Percentiles rank a stretch among this genome's conserved stretches.
Evolutionary conservation across 1,140 invertebrate species (phyloP).

Genomic region (Sarcophaga bullata): DNA sequence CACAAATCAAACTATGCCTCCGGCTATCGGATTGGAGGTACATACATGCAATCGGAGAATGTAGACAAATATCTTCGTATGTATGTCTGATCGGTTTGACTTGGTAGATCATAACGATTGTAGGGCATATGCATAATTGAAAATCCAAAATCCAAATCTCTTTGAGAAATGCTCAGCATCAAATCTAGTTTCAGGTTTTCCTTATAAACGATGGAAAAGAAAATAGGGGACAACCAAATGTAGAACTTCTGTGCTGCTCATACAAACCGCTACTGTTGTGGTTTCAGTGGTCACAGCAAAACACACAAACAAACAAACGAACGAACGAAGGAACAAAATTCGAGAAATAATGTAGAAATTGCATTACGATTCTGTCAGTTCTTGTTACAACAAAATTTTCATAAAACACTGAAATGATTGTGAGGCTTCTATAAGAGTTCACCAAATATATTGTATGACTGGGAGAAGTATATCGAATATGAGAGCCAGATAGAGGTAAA

Average conservation of each 20-base stretch:
- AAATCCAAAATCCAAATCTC: not conserved
- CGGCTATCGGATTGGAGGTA: too few relatives aligned
- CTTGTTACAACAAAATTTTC: conserved; percentile 32
- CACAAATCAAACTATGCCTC: too few relatives aligned
- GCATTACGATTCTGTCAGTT: not conserved
- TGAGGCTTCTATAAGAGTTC: not conserved
- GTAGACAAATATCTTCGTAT: too few relatives aligned
- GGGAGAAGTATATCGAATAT: too few relatives aligned
- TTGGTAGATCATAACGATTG: too few relatives aligned
- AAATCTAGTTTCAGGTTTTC: not conserved
- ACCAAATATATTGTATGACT: not conserved
- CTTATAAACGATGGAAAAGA: too few relatives aligned
- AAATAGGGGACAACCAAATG: not conserved
- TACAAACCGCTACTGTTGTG: not conserved
- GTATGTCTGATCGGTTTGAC: too few relatives aligned
- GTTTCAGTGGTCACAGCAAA: not conserved
- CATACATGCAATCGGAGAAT: too few relatives aligned
- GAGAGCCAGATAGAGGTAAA: too few relatives aligned
- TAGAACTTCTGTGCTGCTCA: not conserved
- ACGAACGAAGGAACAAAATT: too few relatives aligned
- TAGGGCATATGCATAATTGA: too few relatives aligned
- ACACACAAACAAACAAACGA: not conserved
- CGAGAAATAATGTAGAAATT: not conserved
- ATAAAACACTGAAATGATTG: conserved; percentile 41
- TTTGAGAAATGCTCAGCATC: not conserved